phyloP scores from a whole-genome alignment of 2,113 vertebrate genomes.

The Engraulis encrasicolus region DNA sequence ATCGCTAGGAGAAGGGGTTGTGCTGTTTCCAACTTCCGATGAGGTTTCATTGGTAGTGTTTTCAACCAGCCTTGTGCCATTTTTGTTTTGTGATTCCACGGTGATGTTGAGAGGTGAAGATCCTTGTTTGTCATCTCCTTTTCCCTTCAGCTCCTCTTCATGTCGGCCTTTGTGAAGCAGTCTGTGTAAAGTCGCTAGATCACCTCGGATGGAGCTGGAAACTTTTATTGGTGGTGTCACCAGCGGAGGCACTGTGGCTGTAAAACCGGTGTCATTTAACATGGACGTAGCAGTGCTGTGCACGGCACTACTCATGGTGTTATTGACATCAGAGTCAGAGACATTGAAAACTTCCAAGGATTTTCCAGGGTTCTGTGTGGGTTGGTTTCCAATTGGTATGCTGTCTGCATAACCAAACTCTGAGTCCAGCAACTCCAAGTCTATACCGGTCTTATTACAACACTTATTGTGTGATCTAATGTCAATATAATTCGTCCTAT shows the following conservation, averaged over 20 bases:
- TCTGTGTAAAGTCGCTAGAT: too few species aligned
- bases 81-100: neutral
- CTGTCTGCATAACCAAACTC: conserved; percentile 48
- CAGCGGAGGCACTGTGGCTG: conserved; percentile 34
- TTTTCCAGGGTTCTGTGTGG: neutral
- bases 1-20: neutral
- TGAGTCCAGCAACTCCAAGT: too few species aligned
- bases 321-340: too few species aligned
- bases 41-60: neutral
- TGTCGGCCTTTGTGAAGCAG: neutral
- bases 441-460: too few species aligned
- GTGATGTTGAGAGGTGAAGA: neutral
- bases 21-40: neutral
- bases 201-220: conserved; percentile 10
- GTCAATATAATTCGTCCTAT: too few species aligned
- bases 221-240: conserved; percentile 35
- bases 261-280: conserved; percentile 25
- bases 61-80: too few species aligned
- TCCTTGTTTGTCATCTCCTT: neutral
- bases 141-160: neutral
- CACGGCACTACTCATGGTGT: too few species aligned
- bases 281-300: too few species aligned
- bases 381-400: neutral
- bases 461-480: too few species aligned
- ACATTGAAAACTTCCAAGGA: too few species aligned